Base-by-base conservation (phyloP, 2,797 vertebrate species). In the Manis crassicaudata region DNA sequence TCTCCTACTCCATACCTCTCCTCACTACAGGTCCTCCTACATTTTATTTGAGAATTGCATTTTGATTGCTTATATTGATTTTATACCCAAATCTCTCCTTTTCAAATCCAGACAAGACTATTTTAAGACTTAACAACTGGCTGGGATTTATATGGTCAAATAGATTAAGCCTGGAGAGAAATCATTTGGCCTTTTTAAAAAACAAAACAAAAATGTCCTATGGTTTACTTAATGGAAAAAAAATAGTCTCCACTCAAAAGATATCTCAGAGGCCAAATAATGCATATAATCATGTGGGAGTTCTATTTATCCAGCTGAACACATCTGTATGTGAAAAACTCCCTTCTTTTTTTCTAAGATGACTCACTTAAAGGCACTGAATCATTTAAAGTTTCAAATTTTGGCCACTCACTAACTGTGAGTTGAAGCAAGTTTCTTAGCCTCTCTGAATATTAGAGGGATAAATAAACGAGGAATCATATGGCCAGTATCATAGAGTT, bases 51-150 rank as follows among this genome's bases (percentile, higher is more conserved):
- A 96, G 80, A 79, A 97, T 70, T 25, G 13, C 7, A 7, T 93
- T 97, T 96, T 95, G 76, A 96, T 98, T 90, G 23, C 20, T 70
- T 52, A 20, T 95, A 96, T 97, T 95, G 94, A 97, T 98, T 88
- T 93, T 96, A 85, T 40, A 76, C 52, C 73, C 95, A 97, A 97
- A 96, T 92, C 80, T 98, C 88, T 95, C 40, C 58, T 95, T 94
- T 90, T 96, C 83, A 97, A 73, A 92, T 89, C 62, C n/a, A 25
- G 52, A 52, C 92, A 90, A 92, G 32, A 85, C 92, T 95, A 92
- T 76, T 83, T 67, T 86, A 91, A 93, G 52, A 5, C 70, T 97
- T 97, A 91, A 92, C 0, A 8, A 72, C 94, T 84, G 40, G 56
- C 70, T 80, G 75, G 92, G 75, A 96, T 97, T 97, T 97, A 92